These are phyloP conservation scores for Nyctereutes procyonoides DNA, from an alignment of 2,113 vertebrate species.

Conservation along the genomic window DNA sequence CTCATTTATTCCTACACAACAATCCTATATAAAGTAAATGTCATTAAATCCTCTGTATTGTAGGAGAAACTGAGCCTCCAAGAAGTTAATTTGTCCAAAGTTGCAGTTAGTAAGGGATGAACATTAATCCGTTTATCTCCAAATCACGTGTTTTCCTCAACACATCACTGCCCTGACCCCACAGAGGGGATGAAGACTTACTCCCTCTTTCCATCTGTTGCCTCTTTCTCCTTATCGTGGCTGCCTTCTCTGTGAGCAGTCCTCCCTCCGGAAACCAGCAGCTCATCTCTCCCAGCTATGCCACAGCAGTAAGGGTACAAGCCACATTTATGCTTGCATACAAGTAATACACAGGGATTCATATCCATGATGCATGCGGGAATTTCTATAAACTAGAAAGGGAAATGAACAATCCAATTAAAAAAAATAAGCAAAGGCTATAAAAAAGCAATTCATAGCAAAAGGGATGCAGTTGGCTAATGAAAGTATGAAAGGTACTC, in stretches of 20 bases:
- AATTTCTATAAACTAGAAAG: not conserved
- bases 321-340: fast-evolving
- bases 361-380: not conserved
- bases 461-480: not conserved
- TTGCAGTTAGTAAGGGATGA: not conserved
- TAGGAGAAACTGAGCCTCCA: not conserved
- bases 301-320: not conserved
- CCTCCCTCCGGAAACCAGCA: not conserved
- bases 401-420: not conserved
- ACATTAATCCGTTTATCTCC: not conserved
- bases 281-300: not conserved
- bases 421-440: not conserved
- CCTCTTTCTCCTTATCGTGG: not conserved
- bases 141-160: not conserved
- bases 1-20: not conserved
- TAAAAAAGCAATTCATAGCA: not conserved
- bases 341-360: not conserved
- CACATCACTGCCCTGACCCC: not conserved
- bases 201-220: not conserved
- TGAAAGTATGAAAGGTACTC: not conserved
- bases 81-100: not conserved
- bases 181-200: not conserved
- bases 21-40: not conserved
- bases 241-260: not conserved
- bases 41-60: not conserved